These are phyloP conservation scores for Eupithecia abbreviata DNA, from an alignment of 2,888 invertebrate species.

Conservation along the genomic window DNA sequence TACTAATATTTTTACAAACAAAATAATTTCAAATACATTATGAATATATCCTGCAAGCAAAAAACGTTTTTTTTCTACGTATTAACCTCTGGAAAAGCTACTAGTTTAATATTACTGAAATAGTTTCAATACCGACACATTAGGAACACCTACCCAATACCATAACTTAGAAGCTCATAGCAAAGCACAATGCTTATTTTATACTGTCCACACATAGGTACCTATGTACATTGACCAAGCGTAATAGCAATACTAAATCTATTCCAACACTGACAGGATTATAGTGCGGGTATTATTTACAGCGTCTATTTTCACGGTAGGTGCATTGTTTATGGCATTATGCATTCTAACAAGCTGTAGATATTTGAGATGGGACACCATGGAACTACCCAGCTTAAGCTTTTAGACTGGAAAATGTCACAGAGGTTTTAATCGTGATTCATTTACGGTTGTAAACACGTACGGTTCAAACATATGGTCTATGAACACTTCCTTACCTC, in stretches of 20 bases:
- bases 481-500: no score
- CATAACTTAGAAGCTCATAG: neutral
- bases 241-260: slow-evolving; percentile 31
- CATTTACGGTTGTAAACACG: no score
- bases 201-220: slow-evolving; percentile 9
- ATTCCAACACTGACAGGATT: slow-evolving; percentile 40
- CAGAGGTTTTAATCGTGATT: neutral
- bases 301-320: slow-evolving; percentile 39
- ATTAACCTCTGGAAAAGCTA: neutral
- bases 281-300: slow-evolving; percentile 41
- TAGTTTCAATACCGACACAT: neutral
- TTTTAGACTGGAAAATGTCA: slow-evolving; percentile 12
- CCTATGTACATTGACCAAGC: slow-evolving; percentile 19
- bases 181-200: neutral
- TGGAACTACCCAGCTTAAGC: neutral
- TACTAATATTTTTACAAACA: no score
- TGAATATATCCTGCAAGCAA: neutral
- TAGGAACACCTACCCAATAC: neutral
- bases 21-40: no score
- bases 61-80: neutral
- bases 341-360: slow-evolving; percentile 38
- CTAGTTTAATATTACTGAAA: neutral
- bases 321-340: slow-evolving; percentile 41
- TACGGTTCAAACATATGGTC: no score
- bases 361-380: slow-evolving; percentile 33